Evolutionary conservation across 2,888 invertebrate species (phyloP).

Genomic region (Drosophila ezoana): DNA sequence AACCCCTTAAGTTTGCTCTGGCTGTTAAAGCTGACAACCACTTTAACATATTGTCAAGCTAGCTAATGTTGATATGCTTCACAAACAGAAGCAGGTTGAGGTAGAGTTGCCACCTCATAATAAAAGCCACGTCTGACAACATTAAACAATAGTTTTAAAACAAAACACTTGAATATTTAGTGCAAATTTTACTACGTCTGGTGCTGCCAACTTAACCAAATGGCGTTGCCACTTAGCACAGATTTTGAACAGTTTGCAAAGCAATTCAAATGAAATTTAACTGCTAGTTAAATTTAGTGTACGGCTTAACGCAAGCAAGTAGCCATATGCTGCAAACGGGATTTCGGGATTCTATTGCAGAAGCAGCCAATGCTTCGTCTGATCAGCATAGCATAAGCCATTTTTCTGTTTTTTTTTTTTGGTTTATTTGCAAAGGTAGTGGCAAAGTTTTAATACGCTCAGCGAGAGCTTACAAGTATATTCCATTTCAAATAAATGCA

Average conservation of each 20-base stretch:
- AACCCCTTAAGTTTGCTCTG: no score
- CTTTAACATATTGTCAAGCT: neutral
- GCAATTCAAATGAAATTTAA: slow-evolving; percentile 3
- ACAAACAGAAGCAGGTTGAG: no score
- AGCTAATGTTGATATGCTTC: neutral
- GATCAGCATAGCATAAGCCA: slow-evolving; percentile 22
- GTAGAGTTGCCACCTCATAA: no score
- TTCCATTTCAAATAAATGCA: slow-evolving; percentile 58
- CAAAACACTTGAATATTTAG: no score
- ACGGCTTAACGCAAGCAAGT: neutral
- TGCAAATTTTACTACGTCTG: neutral
- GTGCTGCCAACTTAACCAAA: no score
- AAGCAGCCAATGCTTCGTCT: slow-evolving; percentile 8
- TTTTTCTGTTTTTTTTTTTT: neutral
- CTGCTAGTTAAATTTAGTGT: slow-evolving; percentile 1
- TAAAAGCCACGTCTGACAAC: no score
- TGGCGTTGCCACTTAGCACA: neutral
- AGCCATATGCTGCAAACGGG: neutral
- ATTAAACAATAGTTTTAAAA: no score
- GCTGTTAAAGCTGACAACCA: neutral
- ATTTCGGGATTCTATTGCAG: neutral
- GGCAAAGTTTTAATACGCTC: slow-evolving; percentile 45
- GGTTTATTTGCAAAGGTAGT: neutral
- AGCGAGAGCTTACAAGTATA: slow-evolving; percentile 54
- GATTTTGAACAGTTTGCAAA: neutral